phyloP scores from a whole-genome alignment of 2,797 vertebrate genomes.

The Pangasius macronema region DNA sequence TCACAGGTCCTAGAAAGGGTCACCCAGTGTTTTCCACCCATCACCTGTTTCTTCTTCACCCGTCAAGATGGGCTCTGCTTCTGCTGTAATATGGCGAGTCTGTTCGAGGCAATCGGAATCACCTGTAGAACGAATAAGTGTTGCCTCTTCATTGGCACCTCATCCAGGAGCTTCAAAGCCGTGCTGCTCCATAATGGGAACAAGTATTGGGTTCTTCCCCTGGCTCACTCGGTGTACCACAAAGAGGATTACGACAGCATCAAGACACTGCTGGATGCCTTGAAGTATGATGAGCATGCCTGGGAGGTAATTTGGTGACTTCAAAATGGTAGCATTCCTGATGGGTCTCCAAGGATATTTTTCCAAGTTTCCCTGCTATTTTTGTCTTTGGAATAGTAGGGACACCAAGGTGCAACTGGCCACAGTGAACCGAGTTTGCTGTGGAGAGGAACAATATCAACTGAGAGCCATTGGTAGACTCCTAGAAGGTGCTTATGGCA shows the following conservation, averaged over 20 bases:
- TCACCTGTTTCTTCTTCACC: not conserved
- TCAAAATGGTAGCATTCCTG: not conserved
- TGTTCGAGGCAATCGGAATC: not conserved
- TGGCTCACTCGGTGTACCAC: not conserved
- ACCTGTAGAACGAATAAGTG: not conserved
- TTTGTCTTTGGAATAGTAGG: no score
- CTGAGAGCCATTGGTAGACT: no score
- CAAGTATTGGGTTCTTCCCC: not conserved
- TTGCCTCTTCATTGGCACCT: constrained; percentile 9
- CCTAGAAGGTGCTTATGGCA: no score
- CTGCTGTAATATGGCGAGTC: not conserved
- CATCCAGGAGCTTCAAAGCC: not conserved
- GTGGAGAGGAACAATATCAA: no score
- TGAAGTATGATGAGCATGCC: not conserved
- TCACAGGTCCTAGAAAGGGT: not conserved
- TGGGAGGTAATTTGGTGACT: no score
- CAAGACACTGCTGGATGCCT: not conserved
- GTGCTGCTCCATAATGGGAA: constrained; percentile 17
- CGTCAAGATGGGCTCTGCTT: not conserved
- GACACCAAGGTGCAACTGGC: no score
- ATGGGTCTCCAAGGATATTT: not conserved
- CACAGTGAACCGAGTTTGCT: no score
- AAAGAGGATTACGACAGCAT: not conserved
- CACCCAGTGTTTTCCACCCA: not conserved
- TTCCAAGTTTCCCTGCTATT: no score